A percentile compares a stretch with the other conserved stretches of the same genome.
phyloP scores from a whole-genome alignment of 2,888 invertebrate species.

The Hesperia comma region DNA sequence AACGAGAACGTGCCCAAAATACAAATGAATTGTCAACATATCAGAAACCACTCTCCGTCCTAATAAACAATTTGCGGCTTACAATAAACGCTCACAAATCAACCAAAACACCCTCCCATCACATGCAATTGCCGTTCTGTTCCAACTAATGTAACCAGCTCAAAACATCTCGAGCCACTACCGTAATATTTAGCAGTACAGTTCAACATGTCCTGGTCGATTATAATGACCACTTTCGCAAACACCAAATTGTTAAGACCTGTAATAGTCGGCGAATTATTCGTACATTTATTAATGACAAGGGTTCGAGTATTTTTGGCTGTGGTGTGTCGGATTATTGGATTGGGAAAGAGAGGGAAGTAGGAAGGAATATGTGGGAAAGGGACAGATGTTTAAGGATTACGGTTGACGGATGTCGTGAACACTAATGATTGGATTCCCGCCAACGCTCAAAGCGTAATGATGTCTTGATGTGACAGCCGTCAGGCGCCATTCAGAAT shows the following conservation, averaged over 20 bases:
- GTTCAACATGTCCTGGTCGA: background rate
- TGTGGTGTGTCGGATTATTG: slow-evolving; percentile 36
- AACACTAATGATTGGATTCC: slow-evolving; percentile 43
- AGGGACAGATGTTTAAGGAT: slow-evolving; percentile 26
- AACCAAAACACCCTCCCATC: slow-evolving; percentile 21
- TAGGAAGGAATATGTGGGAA: background rate
- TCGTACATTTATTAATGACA: slow-evolving; percentile 11
- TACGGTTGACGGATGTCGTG: slow-evolving; percentile 41
- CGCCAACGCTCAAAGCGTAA: slow-evolving; percentile 31
- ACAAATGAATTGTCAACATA: slow-evolving; percentile 45
- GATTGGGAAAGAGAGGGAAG: slow-evolving; percentile 36
- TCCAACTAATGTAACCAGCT: slow-evolving; percentile 12
- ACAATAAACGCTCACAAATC: slow-evolving; percentile 39
- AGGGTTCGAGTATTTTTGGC: slow-evolving; percentile 25
- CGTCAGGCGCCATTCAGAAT: slow-evolving; percentile 31
- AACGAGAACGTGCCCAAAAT: slow-evolving; percentile 26
- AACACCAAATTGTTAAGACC: slow-evolving; percentile 31
- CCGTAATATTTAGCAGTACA: background rate
- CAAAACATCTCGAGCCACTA: background rate
- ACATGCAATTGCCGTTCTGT: slow-evolving; percentile 27
- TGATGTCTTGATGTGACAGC: slow-evolving; percentile 44
- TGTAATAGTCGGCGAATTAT: slow-evolving; percentile 23
- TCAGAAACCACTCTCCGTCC: slow-evolving; percentile 39
- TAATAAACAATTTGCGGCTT: slow-evolving; percentile 47
- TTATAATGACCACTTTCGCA: slow-evolving; percentile 34